Evolutionary conservation across 2,797 vertebrate species (phyloP), one percentile per base, ranked within the genome.

Genomic region (Halcyon chelicuti): DNA sequence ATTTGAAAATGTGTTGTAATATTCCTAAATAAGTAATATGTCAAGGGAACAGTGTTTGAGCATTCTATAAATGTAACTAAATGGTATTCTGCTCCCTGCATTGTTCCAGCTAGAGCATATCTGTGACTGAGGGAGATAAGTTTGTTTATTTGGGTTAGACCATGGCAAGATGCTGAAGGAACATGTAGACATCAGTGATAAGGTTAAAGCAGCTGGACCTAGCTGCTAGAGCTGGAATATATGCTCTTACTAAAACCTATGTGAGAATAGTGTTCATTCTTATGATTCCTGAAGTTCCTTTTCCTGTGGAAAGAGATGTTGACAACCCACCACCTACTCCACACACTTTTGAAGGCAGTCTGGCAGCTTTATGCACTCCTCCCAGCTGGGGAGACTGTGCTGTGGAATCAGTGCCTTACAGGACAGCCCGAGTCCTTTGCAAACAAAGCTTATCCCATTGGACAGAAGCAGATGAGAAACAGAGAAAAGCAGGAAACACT

Each of bases 51-150:
- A 21, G 26, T 47, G 58, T 80, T 74, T 58, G 74, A 77, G 28
- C 6, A 1, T 86, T 94, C 68, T 80, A 4, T 91, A 80, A 87
- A 74, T 72, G 42, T 86, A 87, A 94, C 90, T 78, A 88, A 83
- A 73, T 72, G 35, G 20, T 20, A 72, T 72, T 90, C 60, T 86
- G 17, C 66, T 83, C 23, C 42, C 31, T 70, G 14, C n/a, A 29
- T 77, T 90, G 28, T 61, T 94, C 28, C 39, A 74, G 13, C 22
- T 86, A 37, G 23, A 42, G 23, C 37, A 6, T 68, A 68, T 68
- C 57, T 52, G 23, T 83, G 26, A 35, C 29, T n/a, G 49, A 91
- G 29, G 37, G 47, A 74, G 28, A 40, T 66, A 20, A 84, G 35
- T 4, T 37, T 26, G 14, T 81, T 93, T 77, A 52, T 72, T 62